Evolutionary conservation across 1,140 invertebrate species (phyloP), one percentile per base, ranked within the genome.

Genomic region (Euglossa dilemma): DNA sequence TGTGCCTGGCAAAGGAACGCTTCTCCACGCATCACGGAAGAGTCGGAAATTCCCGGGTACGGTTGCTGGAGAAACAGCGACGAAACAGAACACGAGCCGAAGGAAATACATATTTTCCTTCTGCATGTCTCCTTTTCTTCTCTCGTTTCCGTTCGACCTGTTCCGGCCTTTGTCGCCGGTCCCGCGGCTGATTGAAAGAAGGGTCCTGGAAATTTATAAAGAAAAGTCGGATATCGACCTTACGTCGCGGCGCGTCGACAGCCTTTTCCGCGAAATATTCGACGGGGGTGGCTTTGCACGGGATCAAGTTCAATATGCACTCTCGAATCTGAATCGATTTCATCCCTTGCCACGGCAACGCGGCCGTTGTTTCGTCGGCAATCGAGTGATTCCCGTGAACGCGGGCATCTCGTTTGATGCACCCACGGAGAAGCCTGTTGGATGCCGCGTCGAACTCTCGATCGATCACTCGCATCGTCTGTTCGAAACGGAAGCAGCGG

Each of bases 21-120:
- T 67, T 67, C n/a, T 67, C 36, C n/a, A 45, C 28, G 11, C 63
- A 20, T 64, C 63, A 36, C 18, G 36, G 63, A 43, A 25, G 63
- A 20, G 16, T 36, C 63, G 63, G 63, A 64, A 64, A 67, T 67
- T 67, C 45, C 16, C 12, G 28, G 16, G 28, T 12, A 63, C 18
- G 52, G 66, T n/a, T n/a, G n/a, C n/a, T 57, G 43, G 66, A 70
- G 56, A 57, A 63, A 71, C 56, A 50, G 45, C 25, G 45, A 20
- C 67, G 69, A 16, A 45, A 61, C 77, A 71, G 61, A 80, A 80
- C 66, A 52, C 45, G 45, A 20, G 18, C 2, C 23, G 54, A n/a
- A 28, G 43, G 43, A 69, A 70, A 67, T 67, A 50, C 76, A 79
- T 79, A 80, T 80, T 71, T 63, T 80, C 47, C 23, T 69, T 43